A percentile compares a stretch with the other conserved stretches of the same genome.
phyloP scores from a whole-genome alignment of 1,140 invertebrate species.

The Araneus ventricosus region DNA sequence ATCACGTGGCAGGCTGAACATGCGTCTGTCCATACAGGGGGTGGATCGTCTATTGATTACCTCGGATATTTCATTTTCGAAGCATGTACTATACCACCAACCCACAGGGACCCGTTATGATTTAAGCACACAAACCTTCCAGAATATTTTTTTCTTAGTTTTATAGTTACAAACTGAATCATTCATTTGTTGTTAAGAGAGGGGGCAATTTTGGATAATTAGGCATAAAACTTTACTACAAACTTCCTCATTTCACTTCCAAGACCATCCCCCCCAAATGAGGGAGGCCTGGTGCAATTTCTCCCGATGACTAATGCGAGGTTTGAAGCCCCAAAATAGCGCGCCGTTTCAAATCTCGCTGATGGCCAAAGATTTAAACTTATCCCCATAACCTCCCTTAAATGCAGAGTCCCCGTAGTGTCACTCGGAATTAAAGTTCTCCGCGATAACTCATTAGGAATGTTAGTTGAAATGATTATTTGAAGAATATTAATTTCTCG shows the following conservation, averaged over 20 bases:
- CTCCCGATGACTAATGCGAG: background rate
- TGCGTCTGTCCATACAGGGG: too few species aligned
- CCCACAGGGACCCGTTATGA: too few species aligned
- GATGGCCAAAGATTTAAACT: background rate
- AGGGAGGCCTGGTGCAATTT: background rate
- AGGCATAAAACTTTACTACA: background rate
- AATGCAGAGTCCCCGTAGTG: background rate
- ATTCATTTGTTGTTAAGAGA: too few species aligned
- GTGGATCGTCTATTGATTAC: too few species aligned
- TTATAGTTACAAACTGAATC: background rate
- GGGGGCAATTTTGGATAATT: background rate
- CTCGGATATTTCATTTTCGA: too few species aligned
- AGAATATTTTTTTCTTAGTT: background rate
- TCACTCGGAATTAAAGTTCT: slow-evolving; percentile 19
- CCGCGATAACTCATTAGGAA: slow-evolving; percentile 37
- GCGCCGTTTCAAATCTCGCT: background rate
- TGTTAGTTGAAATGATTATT: slow-evolving; percentile 4
- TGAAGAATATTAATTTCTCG: slow-evolving; percentile 36
- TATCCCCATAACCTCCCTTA: background rate
- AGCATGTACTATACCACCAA: too few species aligned
- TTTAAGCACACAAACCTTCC: background rate
- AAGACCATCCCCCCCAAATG: background rate
- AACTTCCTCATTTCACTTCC: background rate
- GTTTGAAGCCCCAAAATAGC: background rate
- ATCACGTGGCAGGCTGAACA: too few species aligned